Base-by-base conservation (phyloP, 1,140 invertebrate genomes). In the Hormaphis cornu region DNA sequence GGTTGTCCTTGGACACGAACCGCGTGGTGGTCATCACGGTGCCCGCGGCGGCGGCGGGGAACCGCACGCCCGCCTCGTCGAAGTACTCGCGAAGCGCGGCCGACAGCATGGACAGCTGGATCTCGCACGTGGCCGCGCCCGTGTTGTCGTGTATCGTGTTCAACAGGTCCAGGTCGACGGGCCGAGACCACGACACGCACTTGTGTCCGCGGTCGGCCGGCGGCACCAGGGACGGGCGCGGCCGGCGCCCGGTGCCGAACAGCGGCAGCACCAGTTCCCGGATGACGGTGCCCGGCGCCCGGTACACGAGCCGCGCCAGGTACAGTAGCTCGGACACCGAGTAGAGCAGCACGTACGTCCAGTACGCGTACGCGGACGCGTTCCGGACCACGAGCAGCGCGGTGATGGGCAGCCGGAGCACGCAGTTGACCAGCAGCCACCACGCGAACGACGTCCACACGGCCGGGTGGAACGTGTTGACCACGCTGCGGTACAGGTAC, bases 151-250 rank as follows among this genome's bases (percentile, higher is more conserved):
- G 82, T 22, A 87, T 84, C 42, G 78, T 78, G 5, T 85, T 76
- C 33, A 82, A 77, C 75, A 77, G 7, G 0, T 82, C 79, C 3
- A 79, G 74, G 70, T 83, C 80, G 2, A 91, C 82, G 1, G 85
- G 83, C 0, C 85, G 83, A 0, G 88, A 89, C 84, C 89, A 91
- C 3, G 86, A 83, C 1, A 89, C 83, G 1, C 89, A 85, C 79
- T 91, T 90, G 70, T 89, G 81, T 7, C 89, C 89, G 44, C 40
- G 3, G 14, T 8, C 14, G 69, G 86, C 88, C 7, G 87, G n/a
- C n/a, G 86, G 87, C 24, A 86, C 82, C 10, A n/a, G n/a, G n/a
- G n/a, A n/a, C n/a, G n/a, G n/a, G n/a, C n/a, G 84, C 86, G 74
- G 89, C 7, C 89, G 75, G 8, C 84, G 81, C 75, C 77, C 72